Evolutionary conservation across 2,113 vertebrate species (phyloP).

Genomic region (Aythya baeri): DNA sequence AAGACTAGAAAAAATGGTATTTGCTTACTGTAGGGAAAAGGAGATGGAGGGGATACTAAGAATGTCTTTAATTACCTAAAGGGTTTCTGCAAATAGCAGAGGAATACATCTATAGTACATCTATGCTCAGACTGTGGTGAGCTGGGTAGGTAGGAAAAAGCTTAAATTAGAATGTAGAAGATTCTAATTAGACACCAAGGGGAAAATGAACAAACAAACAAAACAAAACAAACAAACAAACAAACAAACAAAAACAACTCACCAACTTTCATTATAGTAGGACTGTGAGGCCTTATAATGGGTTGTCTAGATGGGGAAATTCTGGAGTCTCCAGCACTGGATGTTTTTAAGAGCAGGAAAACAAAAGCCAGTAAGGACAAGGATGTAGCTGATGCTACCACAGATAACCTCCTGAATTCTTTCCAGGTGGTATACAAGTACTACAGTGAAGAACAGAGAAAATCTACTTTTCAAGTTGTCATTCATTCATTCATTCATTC

Average conservation of each 20-base stretch:
- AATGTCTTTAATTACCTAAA: background rate
- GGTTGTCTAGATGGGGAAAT: background rate
- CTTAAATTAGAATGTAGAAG: background rate
- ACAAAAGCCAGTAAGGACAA: background rate
- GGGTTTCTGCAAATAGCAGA: background rate
- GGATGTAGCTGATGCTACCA: background rate
- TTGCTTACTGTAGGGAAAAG: background rate
- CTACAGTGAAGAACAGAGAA: background rate
- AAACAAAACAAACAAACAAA: too few species aligned
- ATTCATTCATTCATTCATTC: background rate
- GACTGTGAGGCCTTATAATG: background rate
- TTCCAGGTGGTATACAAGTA: background rate
- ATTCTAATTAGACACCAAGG: background rate
- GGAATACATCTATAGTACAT: background rate
- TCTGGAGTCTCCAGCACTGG: background rate
- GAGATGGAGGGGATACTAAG: background rate
- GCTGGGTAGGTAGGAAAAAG: background rate
- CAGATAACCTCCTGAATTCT: background rate
- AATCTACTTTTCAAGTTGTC: background rate
- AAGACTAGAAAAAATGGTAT: background rate
- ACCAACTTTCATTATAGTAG: background rate
- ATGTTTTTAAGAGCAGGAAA: background rate
- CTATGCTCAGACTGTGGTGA: background rate
- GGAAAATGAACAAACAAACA: background rate
- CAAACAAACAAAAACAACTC: fast-evolving